Evolutionary conservation across 2,888 invertebrate species (phyloP), one percentile per base, ranked within the genome.

Genomic region (Anthoptus insignis): DNA sequence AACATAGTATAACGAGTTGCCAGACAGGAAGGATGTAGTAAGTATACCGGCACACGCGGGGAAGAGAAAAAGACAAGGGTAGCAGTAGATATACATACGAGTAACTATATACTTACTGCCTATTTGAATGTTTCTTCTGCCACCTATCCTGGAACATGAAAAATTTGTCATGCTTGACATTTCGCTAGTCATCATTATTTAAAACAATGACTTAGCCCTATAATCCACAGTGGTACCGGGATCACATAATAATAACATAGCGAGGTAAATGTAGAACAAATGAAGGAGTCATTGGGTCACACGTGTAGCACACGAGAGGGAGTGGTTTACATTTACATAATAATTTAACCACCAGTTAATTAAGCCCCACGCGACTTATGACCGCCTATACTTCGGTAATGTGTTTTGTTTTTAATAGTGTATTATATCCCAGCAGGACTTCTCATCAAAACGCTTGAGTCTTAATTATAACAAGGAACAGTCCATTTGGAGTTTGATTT

Each of bases 231-330:
- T 45, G 13, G 21, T 21, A 45, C 21, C 13, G 13, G 22, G 45
- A 45, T 45, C 45, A 45, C 22, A 13, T 22, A 22, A 22, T 45
- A 45, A 45, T 45, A 22, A 45, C 45, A 45, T 49, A 49, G 24
- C 14, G 9, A 42, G 27, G 42, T 24, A 29, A 42, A 54, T 54
- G 61, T 54, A 47, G 61, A 61, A 61, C 61, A 61, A 61, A 61
- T 54, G 52, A 53, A 32, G 60, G 54, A 61, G 61, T 54, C 61
- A 61, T 54, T 60, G 53, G 61, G 61, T 61, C 54, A 61, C 61
- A 54, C 61, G 61, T 54, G 54, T 47, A 6, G 47, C 53, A 34
- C 59, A 14, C 45, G 34, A 54, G 56, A 57, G 50, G 49, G 59
- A 37, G 52, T 60, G 59, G 59, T 52, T 47, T 22, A 13, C 54